Conservation (phyloP, 2,888 invertebrate species). For the Norana najaformis region DNA sequence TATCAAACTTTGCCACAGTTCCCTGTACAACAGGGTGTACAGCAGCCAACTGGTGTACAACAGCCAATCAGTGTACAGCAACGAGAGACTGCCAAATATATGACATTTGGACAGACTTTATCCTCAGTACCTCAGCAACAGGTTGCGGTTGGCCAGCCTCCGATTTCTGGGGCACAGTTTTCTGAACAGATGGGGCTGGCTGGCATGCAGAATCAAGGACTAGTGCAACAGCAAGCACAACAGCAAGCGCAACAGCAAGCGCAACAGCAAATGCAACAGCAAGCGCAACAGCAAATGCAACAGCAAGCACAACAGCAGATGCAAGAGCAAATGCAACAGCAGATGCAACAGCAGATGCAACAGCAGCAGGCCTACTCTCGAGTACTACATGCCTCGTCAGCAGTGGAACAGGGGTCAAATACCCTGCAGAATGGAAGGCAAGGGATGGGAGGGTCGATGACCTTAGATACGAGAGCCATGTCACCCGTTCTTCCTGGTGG, state of each 20-base stretch:
- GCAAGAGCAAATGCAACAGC: background rate
- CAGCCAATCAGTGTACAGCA: background rate
- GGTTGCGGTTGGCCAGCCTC: background rate
- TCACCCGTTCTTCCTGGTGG: background rate
- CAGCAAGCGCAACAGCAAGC: background rate
- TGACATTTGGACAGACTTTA: background rate
- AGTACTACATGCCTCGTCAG: background rate
- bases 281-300: background rate
- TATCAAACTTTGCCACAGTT: background rate
- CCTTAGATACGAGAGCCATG: background rate
- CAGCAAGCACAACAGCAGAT: background rate
- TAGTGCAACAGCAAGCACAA: background rate
- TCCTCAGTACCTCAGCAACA: slow-evolving; percentile 8
- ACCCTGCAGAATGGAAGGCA: slow-evolving; percentile 10
- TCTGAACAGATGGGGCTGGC: background rate
- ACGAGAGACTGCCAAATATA: background rate
- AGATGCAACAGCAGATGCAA: background rate
- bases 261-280: background rate
- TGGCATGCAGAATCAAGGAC: background rate
- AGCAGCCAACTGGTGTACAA: too few relatives aligned
- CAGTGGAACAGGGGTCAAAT: background rate
- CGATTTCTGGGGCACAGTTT: background rate
- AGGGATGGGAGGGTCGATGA: background rate
- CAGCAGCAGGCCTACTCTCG: background rate
- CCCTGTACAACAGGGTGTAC: background rate